Percentiles rank a stretch among this genome's conserved stretches.
These are phyloP conservation scores for Lycophotia porphyrea DNA, from an alignment of 2,888 invertebrate genomes.

Conservation along the genomic window DNA sequence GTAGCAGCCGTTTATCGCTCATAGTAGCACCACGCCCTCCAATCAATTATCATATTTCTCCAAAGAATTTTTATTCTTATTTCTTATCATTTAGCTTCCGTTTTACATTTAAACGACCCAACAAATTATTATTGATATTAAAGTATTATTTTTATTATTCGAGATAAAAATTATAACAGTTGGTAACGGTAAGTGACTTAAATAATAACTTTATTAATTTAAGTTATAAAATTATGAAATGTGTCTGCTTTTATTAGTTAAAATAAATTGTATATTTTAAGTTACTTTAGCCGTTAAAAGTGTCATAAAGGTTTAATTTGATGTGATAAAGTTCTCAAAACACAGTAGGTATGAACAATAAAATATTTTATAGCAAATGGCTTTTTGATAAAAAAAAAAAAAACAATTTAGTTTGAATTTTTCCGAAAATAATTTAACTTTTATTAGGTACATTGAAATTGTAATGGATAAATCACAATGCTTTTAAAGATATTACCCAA, in stretches of 20 bases:
- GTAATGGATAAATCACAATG: not conserved
- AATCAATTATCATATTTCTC: conserved; percentile 53
- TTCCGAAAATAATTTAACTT: not conserved
- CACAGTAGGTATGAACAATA: not conserved
- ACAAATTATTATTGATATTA: conserved; percentile 62
- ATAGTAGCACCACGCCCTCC: conserved; percentile 21
- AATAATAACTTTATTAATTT: conserved; percentile 50
- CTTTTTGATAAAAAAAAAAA: not conserved
- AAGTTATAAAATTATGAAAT: conserved; percentile 41
- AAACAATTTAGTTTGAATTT: not conserved
- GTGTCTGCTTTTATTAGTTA: conserved; percentile 33
- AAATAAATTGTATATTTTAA: conserved; percentile 43
- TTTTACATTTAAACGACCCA: conserved; percentile 65
- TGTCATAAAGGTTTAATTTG: conserved; percentile 30
- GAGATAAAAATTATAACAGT: conserved; percentile 40
- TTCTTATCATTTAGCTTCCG: conserved; percentile 68
- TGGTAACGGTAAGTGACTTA: conserved; percentile 36
- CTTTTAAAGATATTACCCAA: not conserved
- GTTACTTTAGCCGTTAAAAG: conserved; percentile 25
- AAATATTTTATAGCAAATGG: conserved; percentile 20
- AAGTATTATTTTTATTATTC: conserved; percentile 56
- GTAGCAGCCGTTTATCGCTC: conserved; percentile 39
- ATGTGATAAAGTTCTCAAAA: conserved; percentile 5
- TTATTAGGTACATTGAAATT: not conserved
- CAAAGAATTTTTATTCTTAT: conserved; percentile 58